phyloP scores from a whole-genome alignment of 1,140 invertebrate genomes.

The Zaprionus davidi region DNA sequence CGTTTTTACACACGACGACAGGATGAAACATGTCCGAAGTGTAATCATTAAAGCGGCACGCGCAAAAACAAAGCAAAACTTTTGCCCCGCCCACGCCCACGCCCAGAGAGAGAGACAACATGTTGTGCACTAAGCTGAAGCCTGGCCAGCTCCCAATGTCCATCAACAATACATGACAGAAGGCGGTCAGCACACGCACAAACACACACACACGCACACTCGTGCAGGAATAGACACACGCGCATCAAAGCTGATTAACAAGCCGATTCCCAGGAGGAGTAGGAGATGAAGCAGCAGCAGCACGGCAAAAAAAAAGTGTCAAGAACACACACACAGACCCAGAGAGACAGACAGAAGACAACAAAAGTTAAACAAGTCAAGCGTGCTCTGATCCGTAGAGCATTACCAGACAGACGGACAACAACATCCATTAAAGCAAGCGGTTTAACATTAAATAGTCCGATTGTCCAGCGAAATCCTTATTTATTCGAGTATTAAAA shows the following conservation, averaged over 20 bases:
- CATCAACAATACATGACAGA: constrained; percentile 58
- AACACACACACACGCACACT: constrained; percentile 4
- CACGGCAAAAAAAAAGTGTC: constrained; percentile 67
- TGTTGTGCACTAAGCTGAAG: constrained; percentile 7
- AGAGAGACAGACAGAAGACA: constrained; percentile 14
- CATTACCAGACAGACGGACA: constrained; percentile 33
- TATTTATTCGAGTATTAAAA: neutral
- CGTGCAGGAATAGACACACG: constrained; percentile 40
- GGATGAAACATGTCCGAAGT: constrained; percentile 40
- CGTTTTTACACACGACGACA: constrained; percentile 63
- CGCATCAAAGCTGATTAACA: constrained; percentile 79
- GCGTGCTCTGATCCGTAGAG: constrained; percentile 68
- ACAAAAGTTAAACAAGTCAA: constrained; percentile 76
- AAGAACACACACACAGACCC: constrained; percentile 43
- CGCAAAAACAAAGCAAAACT: constrained; percentile 55
- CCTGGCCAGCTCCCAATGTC: constrained; percentile 27
- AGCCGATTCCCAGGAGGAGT: constrained; percentile 32
- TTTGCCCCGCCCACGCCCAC: constrained; percentile 17
- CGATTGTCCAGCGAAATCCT: neutral
- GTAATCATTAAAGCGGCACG: constrained; percentile 68
- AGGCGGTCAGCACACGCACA: constrained; percentile 38
- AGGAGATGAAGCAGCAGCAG: neutral
- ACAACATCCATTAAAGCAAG: constrained; percentile 3
- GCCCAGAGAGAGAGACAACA: neutral
- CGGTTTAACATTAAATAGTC: constrained; percentile 58